Conservation (phyloP, 2,113 vertebrate genomes). For the Forbesichthys papilliferus region DNA sequence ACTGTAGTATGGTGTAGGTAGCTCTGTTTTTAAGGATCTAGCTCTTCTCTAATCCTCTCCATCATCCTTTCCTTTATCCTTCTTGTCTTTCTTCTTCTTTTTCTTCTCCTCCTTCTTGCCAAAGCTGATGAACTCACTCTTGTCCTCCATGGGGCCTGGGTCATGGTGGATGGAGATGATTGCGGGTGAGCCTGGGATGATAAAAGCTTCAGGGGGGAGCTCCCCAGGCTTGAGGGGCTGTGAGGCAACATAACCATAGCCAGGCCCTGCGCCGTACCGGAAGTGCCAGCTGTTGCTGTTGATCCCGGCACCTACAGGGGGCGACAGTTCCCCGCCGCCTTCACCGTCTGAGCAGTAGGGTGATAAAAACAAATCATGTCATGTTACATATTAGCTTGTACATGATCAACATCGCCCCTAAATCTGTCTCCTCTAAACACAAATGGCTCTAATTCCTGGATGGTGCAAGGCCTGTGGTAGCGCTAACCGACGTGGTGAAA, state of each 20-base stretch:
- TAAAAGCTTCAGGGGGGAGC: slow-evolving; percentile 98
- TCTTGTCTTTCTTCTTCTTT: slow-evolving; percentile 94
- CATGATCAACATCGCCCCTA: neutral
- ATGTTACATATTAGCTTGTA: neutral
- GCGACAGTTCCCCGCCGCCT: slow-evolving; percentile 92
- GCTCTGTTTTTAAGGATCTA: slow-evolving; percentile 54
- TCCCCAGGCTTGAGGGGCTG: slow-evolving; percentile 92
- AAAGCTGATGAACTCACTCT: slow-evolving; percentile 99
- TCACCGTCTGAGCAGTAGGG: slow-evolving; percentile 85
- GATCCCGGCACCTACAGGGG: slow-evolving; percentile 95
- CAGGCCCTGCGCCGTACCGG: slow-evolving; percentile 87
- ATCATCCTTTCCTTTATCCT: slow-evolving; percentile 92
- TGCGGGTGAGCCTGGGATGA: slow-evolving; percentile 98
- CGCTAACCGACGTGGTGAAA: neutral
- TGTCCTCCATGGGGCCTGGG: slow-evolving; percentile 87
- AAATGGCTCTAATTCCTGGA: neutral
- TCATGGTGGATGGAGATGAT: slow-evolving; percentile 99
- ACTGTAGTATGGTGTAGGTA: slow-evolving; percentile 34
- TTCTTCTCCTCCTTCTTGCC: slow-evolving; percentile 99
- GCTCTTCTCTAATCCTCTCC: slow-evolving; percentile 84
- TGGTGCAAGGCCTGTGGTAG: too few relatives aligned
- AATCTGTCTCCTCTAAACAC: neutral
- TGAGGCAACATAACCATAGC: slow-evolving; percentile 78
- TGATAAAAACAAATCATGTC: slow-evolving; percentile 16
- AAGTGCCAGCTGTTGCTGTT: slow-evolving; percentile 99